Conservation (phyloP, 2,888 invertebrate genomes). For the Meteorus colon region DNA sequence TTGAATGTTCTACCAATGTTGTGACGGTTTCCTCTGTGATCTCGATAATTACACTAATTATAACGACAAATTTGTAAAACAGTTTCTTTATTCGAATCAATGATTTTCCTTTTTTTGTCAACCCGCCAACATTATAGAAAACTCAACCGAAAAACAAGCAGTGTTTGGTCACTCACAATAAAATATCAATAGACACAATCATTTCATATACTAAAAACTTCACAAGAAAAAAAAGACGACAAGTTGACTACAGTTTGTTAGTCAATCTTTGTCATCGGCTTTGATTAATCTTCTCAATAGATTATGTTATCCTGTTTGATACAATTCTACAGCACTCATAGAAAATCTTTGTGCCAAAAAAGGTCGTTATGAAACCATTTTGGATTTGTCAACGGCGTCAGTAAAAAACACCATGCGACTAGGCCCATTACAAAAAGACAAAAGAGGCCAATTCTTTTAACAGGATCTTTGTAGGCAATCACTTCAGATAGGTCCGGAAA, state of each 20-base stretch:
- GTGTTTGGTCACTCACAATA: background rate
- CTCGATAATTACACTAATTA: constrained; percentile 38
- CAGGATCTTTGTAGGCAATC: constrained; percentile 76
- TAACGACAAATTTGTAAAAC: constrained; percentile 25
- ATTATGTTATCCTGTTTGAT: constrained; percentile 24
- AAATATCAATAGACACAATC: background rate
- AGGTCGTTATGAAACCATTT: constrained; percentile 78
- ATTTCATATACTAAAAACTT: no score
- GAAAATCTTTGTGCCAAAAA: constrained; percentile 74
- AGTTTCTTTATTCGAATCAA: constrained; percentile 14
- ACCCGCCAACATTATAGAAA: background rate
- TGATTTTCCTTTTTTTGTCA: constrained; percentile 5
- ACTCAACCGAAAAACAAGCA: background rate
- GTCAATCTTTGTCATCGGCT: background rate
- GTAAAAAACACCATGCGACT: constrained; percentile 83
- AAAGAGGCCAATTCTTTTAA: constrained; percentile 78
- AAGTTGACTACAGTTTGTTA: background rate
- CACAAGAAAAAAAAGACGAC: no score
- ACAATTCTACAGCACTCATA: constrained; percentile 36
- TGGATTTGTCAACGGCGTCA: constrained; percentile 86
- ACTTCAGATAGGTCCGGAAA: constrained; percentile 90
- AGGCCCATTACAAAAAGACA: constrained; percentile 85
- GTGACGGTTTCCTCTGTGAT: constrained; percentile 54
- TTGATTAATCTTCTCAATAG: background rate
- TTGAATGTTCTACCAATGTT: constrained; percentile 40